Conservation (phyloP, 2,113 vertebrate species). For the Tringa solitaria region DNA sequence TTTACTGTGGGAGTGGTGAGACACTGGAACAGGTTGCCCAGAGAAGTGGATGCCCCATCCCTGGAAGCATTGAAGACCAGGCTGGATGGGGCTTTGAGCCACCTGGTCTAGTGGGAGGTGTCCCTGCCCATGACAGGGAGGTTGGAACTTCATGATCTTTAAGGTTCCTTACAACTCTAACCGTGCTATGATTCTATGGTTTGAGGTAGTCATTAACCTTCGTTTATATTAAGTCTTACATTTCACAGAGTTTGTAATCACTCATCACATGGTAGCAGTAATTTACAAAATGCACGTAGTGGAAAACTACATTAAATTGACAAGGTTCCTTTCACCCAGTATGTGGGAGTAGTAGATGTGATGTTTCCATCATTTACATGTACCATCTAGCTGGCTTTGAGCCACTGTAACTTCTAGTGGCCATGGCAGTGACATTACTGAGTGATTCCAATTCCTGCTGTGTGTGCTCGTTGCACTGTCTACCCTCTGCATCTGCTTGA, state of each 20-base stretch:
- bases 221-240: background rate
- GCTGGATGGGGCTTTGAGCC: too few relatives aligned
- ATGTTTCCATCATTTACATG: background rate
- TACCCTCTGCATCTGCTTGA: background rate
- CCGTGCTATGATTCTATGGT: too few relatives aligned
- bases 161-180: too few relatives aligned
- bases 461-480: accelerated
- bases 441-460: background rate
- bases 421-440: accelerated
- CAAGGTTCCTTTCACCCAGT: background rate
- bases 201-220: background rate
- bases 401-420: accelerated
- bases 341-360: background rate
- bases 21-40: too few relatives aligned
- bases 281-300: background rate
- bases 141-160: too few relatives aligned
- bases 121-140: too few relatives aligned
- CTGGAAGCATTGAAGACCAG: too few relatives aligned
- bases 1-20: too few relatives aligned
- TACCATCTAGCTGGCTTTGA: background rate
- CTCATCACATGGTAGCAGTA: background rate
- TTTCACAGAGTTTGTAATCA: background rate
- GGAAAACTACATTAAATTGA: background rate
- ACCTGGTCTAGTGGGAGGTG: too few relatives aligned
- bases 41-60: too few relatives aligned